These are phyloP conservation scores for Platanista minor DNA, from an alignment of 2,113 vertebrate species.

Conservation along the genomic window DNA sequence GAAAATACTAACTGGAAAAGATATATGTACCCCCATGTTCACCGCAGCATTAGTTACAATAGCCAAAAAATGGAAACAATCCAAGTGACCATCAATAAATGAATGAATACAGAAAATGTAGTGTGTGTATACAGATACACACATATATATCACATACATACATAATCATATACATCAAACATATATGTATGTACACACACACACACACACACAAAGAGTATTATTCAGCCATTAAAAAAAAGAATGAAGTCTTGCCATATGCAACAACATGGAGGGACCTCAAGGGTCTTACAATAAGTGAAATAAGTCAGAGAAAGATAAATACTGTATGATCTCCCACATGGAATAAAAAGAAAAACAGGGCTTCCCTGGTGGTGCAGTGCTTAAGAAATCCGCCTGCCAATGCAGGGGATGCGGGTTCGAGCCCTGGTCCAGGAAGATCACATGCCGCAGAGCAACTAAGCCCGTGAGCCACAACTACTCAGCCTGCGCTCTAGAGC, in stretches of 20 bases:
- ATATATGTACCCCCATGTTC: background rate
- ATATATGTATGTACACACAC: too few species aligned
- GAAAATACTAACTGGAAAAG: background rate
- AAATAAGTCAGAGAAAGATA: background rate
- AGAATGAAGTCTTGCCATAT: background rate
- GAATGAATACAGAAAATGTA: background rate
- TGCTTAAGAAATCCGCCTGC: too few species aligned
- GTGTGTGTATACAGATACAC: background rate
- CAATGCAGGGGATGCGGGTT: too few species aligned
- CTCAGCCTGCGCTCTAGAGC: too few species aligned
- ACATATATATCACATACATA: too few species aligned
- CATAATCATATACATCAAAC: too few species aligned
- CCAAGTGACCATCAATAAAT: background rate
- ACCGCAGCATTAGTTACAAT: background rate
- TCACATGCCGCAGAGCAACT: too few species aligned
- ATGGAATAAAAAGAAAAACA: background rate
- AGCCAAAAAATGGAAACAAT: background rate
- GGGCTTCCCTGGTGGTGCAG: too few species aligned
- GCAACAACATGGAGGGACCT: background rate
- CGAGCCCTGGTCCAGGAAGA: too few species aligned
- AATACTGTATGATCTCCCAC: background rate
- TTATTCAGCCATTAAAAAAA: background rate
- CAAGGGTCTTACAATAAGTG: background rate
- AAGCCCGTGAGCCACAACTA: too few species aligned
- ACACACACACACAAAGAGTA: background rate